Evolutionary conservation across 2,113 vertebrate species (phyloP).

Genomic region (Hypocryptadius cinnamomeus): DNA sequence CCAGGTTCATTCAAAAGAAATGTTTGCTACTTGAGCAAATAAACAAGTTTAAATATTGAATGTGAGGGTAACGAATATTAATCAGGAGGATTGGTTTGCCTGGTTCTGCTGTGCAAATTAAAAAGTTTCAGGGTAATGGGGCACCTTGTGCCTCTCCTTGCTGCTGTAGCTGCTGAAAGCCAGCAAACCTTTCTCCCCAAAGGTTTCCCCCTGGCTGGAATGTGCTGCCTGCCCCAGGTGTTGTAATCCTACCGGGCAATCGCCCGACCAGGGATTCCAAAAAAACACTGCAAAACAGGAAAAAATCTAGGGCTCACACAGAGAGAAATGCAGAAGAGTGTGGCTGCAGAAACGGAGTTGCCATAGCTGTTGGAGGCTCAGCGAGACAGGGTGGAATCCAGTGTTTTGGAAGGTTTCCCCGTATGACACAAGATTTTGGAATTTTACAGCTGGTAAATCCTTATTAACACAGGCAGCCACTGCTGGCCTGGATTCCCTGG

Average conservation of each 20-base stretch:
- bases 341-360: conserved; percentile 66
- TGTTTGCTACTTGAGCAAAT: neutral
- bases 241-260: neutral
- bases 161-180: neutral
- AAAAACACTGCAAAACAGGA: conserved; percentile 76
- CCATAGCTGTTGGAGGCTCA: conserved; percentile 69
- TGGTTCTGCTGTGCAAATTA: neutral
- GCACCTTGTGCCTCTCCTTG: neutral
- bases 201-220: neutral
- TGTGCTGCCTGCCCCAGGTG: neutral
- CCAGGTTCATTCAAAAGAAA: neutral
- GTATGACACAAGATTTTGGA: conserved; percentile 86
- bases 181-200: neutral
- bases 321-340: conserved; percentile 61
- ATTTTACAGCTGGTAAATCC: conserved; percentile 83
- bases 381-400: conserved; percentile 73
- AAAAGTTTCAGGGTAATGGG: neutral
- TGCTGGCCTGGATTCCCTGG: conserved; percentile 72
- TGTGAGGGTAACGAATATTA: neutral
- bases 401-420: conserved; percentile 89
- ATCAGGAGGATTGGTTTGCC: neutral
- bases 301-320: conserved; percentile 68
- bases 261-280: conserved; percentile 54
- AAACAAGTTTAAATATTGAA: neutral
- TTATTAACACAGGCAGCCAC: conserved; percentile 79